Base-by-base conservation (phyloP, 2,113 vertebrate genomes). In the Thamnaconus septentrionalis region DNA sequence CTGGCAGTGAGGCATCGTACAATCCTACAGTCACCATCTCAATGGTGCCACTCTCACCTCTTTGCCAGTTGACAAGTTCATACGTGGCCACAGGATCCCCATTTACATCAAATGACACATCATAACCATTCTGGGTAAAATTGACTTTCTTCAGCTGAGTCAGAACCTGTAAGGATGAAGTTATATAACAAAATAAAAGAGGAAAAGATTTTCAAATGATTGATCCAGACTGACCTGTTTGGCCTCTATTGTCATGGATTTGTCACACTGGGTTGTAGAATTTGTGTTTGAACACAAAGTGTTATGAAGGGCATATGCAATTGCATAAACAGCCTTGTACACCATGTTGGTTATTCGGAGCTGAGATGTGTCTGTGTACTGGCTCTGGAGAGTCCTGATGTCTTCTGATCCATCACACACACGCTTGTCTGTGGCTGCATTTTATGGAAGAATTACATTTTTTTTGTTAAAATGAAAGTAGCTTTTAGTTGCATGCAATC, bases 11-110 rank as follows among this genome's bases (percentile, higher is more conserved):
- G 4, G 84, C 82, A 65, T 92, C 84, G 40, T 90, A 91, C 3
- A 57, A 41, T 0, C 90, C 90, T 0, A 88, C 88, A 11, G 78
- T 84, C 40, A 88, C 74, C 59, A 88, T 57, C 43, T 88, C 52
- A 56, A 59, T 52, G 10, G 11, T 52, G 3, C 88, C 86, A 42
- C 46, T 60, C 8, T 64, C 5, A 54, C 5, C 66, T 60, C 48
- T 74, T 43, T 90, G 86, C 91, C 91, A 92, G 76, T 90, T 92
- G 11, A 91, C 78, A 52, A 89, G 64, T 43, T 91, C 89, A 31
- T 89, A 92, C 5, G 5, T 65, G 45, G 89, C 86, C 56, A 84
- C 70, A 46, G 89, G 88, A 42, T 92, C 91, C 0, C 90, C 89
- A 1, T 88, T 90, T 12, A 51, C 49, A 75, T 91, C 84, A 53